These are phyloP conservation scores for Sphinx pinastri DNA, from an alignment of 2,888 invertebrate species.

Conservation along the genomic window DNA sequence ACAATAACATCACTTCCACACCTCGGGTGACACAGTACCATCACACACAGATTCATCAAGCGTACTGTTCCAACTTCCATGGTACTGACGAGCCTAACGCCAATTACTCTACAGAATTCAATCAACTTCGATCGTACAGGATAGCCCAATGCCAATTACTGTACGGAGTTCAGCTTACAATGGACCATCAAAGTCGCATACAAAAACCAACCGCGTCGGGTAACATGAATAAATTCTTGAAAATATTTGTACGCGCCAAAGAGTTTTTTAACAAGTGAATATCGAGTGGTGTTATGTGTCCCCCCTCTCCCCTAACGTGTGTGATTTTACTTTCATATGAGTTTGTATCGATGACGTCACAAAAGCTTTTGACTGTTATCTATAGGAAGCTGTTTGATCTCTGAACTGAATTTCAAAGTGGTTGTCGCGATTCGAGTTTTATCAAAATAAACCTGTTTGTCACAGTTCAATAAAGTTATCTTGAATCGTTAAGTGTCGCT, in stretches of 20 bases:
- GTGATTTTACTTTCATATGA: constrained; percentile 22
- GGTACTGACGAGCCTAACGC: too few species aligned
- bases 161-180: not conserved
- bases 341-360: not conserved
- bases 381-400: not conserved
- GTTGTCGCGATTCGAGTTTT: too few species aligned
- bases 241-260: constrained; percentile 13
- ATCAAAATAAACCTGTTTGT: too few species aligned
- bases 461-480: too few species aligned
- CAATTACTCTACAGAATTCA: too few species aligned
- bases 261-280: not conserved
- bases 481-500: too few species aligned
- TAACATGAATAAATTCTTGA: not conserved
- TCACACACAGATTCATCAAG: too few species aligned
- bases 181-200: not conserved
- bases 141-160: too few species aligned
- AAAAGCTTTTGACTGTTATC: constrained; percentile 5
- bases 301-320: not conserved
- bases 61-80: too few species aligned
- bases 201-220: not conserved
- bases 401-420: not conserved
- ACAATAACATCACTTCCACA: too few species aligned
- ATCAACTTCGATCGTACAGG: too few species aligned
- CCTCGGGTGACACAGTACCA: too few species aligned
- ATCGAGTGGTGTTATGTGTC: constrained; percentile 11